Conservation (phyloP, 2,797 vertebrate species). For the Lutjanus argentimaculatus region DNA sequence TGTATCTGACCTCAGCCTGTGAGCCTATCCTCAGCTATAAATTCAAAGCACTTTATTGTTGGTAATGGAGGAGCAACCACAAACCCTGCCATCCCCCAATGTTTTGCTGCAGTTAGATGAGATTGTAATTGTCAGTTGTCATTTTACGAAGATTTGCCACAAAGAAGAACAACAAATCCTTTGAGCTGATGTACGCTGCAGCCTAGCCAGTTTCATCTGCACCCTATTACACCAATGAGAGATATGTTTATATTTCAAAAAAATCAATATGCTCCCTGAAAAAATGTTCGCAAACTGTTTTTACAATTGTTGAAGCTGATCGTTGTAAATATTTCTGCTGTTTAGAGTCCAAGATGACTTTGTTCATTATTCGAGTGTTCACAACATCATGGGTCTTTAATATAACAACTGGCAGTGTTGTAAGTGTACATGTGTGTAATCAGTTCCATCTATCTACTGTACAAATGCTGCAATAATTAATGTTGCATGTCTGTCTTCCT, state of each 20-base stretch:
- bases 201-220: conserved; percentile 20
- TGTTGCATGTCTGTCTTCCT: conserved; percentile 37
- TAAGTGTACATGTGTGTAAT: conserved; percentile 41
- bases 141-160: conserved; percentile 14
- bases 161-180: conserved; percentile 18
- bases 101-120: conserved; percentile 23
- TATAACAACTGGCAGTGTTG: conserved; percentile 24
- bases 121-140: conserved; percentile 30
- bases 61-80: conserved; percentile 5
- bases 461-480: conserved; percentile 48
- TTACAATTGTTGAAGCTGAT: conserved; percentile 13
- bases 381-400: conserved; percentile 3
- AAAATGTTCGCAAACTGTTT: conserved; percentile 26
- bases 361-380: conserved; percentile 32
- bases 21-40: conserved; percentile 6
- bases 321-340: background rate
- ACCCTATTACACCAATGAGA: conserved; percentile 14
- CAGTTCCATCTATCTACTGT: conserved; percentile 31
- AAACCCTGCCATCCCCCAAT: conserved; percentile 12
- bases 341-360: conserved; percentile 23
- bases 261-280: background rate
- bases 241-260: conserved; percentile 30
- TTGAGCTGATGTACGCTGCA: conserved; percentile 13
- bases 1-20: background rate
- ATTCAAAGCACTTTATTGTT: conserved; percentile 36